Conservation (phyloP, 2,888 invertebrate genomes). For the Drosophila recens region DNA sequence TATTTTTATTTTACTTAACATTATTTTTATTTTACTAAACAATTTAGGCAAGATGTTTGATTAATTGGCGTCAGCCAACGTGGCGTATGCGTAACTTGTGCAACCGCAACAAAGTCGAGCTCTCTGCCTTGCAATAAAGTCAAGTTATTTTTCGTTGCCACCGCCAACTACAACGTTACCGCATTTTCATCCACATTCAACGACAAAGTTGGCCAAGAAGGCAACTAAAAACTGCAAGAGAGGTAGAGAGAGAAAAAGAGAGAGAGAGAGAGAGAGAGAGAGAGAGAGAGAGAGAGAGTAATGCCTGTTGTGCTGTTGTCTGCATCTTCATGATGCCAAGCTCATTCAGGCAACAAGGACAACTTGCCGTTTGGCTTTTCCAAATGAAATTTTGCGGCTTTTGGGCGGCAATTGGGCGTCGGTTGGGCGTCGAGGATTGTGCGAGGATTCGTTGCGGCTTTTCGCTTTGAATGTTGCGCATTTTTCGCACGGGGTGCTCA, state of each 20-base stretch:
- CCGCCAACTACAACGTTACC: slow-evolving; percentile 2
- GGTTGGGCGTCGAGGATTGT: slow-evolving; percentile 35
- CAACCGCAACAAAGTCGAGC: slow-evolving; percentile 33
- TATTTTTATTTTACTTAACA: no score
- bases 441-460: slow-evolving; percentile 40
- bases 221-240: slow-evolving; percentile 29
- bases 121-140: slow-evolving; percentile 1
- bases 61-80: slow-evolving; percentile 30
- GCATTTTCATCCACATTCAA: background rate
- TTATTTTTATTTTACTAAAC: background rate
- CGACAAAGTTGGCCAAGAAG: slow-evolving; percentile 30
- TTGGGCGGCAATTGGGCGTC: slow-evolving; percentile 40
- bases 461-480: slow-evolving; percentile 49
- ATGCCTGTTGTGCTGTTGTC: slow-evolving; percentile 2
- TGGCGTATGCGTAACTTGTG: slow-evolving; percentile 45
- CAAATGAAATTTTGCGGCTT: slow-evolving; percentile 71
- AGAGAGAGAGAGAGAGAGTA: background rate
- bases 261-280: background rate
- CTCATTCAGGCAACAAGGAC: slow-evolving; percentile 40
- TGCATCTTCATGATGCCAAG: slow-evolving; percentile 37
- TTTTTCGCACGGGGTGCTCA: slow-evolving; percentile 36
- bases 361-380: slow-evolving; percentile 62
- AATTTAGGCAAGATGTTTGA: slow-evolving; percentile 16
- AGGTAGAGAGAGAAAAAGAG: no score
- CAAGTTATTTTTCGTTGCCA: slow-evolving; percentile 34